Base-by-base conservation (phyloP, 2,113 vertebrate genomes). In the Atlantisia rogersi region DNA sequence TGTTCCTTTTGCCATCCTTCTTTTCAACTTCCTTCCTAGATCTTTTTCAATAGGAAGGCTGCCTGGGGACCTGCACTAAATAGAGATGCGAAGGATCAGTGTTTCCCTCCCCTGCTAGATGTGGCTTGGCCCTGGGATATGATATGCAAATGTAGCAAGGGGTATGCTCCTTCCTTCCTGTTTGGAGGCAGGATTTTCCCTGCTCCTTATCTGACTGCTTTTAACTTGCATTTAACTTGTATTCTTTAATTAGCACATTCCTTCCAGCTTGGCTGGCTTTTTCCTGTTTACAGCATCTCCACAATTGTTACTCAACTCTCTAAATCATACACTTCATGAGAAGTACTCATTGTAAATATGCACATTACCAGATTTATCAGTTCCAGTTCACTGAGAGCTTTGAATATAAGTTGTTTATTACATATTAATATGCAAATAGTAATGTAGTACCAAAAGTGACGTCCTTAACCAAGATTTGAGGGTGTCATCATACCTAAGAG, bases 1-100 rank as follows among this genome's bases (percentile, higher is more conserved):
- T 95, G 77, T 97, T 96, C 65, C 77, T 94, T 87, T 92, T 76
- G 58, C 69, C 2, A 0, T 91, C 67, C 69, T 87, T 92, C 91
- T 95, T 95, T 97, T 95, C 64, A 96, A 91, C 93, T 97, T 96
- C 86, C 93, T 96, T 82, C 86, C 95, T 92, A 96, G 95, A 96
- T 96, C 81, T 92, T 87, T 94, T 95, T 95, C 91, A 94, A 84
- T 82, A 89, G 91, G 55, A 91, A 85, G 70, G 53, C 77, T 94
- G 89, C 94, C 96, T 96, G 84, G 96, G 96, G 96, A 95, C 81
- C 75, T 96, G 95, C 84, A 62, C 89, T 96, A 96, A 84, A 96
- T 89, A 95, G 86, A 92, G 81, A 95, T 95, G 89, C 24, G 26
- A 94, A 90, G 69, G 65, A 95, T 89, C 77, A 69, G 65, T 92